Evolutionary conservation across 1,140 invertebrate genomes (phyloP).

Genomic region (Hesperophylax magnus): DNA sequence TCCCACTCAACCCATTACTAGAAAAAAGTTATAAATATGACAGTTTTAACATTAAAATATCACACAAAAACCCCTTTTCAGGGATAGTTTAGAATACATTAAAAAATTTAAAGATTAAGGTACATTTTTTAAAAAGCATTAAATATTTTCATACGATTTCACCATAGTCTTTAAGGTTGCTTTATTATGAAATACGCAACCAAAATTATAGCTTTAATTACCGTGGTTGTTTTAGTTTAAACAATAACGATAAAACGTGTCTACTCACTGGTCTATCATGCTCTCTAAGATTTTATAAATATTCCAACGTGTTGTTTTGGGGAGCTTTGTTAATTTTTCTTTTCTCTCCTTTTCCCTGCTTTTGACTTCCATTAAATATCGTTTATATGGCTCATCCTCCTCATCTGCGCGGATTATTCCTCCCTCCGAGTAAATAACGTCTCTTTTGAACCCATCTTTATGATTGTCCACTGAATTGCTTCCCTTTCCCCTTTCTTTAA

Average conservation of each 20-base stretch:
- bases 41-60: neutral
- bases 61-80: no score
- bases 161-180: no score
- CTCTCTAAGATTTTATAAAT: slow-evolving; percentile 75
- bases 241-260: no score
- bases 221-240: no score
- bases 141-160: no score
- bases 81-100: no score
- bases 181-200: no score
- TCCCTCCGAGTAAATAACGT: slow-evolving; percentile 62
- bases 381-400: slow-evolving; percentile 28
- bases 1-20: slow-evolving; percentile 76
- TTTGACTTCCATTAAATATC: slow-evolving; percentile 45
- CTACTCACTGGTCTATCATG: slow-evolving; percentile 67
- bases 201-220: no score
- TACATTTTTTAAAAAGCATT: no score
- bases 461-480: slow-evolving; percentile 52
- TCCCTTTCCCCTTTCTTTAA: neutral
- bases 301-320: slow-evolving; percentile 73
- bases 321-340: slow-evolving; percentile 57
- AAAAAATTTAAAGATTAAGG: no score
- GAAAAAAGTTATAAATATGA: slow-evolving; percentile 13
- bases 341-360: slow-evolving; percentile 38
- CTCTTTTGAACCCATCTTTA: slow-evolving; percentile 5
- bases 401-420: slow-evolving; percentile 53